Evolutionary conservation across 2,113 vertebrate genomes (phyloP), one percentile per base, ranked within the genome.

Genomic region (Formicarius rufipectus): DNA sequence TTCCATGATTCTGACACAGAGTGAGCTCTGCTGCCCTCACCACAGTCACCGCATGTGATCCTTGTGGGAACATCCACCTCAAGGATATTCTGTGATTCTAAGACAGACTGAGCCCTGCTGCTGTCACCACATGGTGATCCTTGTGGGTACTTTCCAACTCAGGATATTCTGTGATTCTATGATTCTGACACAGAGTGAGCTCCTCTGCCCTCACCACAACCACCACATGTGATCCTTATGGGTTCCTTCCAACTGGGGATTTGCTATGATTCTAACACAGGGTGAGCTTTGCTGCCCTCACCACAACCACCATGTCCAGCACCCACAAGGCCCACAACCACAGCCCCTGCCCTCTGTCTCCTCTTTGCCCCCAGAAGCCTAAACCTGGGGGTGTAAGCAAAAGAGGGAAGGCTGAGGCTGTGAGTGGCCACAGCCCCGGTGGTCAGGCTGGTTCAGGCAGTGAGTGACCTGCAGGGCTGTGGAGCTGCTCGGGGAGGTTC

Each of bases 401-500:
- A 35, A 30, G 25, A 9, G 27, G 53, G 21, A 44, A 14, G 10
- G 82, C 23, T 30, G 77, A 33, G 63, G 7, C 42, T 15, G 44
- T 20, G 63, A 7, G 75, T 2, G 52, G 40, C 0, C 30, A 0
- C 1, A 2, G 33, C 22, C 24, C 1, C 22, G 8, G 60, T 2
- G 3, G 60, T 12, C 69, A 11, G 69, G 64, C 64, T 1, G 3
- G 59, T 35, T n/a, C 30, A 2, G 52, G 22, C 2, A 0, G 33
- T 4, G 55, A 4, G 40, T 14, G 66, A 23, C 58, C 59, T 5
- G 0, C n/a, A 4, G 63, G 28, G 63, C 18, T 3, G 33, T 10
- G 15, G 76, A 50, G 68, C 73, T 5, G 52, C 58, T 18, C 19
- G 0, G 30, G 74, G 45, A 60, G 55, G 53, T 22, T 47, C 50